phyloP scores from a whole-genome alignment of 2,113 vertebrate species.

The Morphnarchus princeps region DNA sequence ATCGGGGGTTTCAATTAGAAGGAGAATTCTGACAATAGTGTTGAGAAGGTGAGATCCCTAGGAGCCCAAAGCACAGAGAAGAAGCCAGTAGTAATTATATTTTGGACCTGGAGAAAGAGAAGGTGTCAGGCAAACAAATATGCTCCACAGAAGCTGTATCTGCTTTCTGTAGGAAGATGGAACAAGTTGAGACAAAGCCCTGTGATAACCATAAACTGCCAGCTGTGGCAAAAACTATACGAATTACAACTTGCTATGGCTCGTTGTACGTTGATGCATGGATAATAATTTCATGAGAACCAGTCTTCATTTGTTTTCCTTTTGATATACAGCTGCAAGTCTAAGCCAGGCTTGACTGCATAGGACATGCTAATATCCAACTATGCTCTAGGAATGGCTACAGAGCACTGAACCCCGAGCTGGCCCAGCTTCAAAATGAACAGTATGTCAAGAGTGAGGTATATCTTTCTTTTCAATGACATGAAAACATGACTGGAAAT shows the following conservation, averaged over 20 bases:
- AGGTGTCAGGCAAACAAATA: background rate
- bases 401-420: background rate
- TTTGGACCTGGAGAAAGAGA: background rate
- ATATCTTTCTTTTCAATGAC: background rate
- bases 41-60: conserved; percentile 1
- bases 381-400: background rate
- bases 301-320: background rate
- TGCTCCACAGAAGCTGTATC: background rate
- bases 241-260: background rate
- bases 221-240: background rate
- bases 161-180: background rate
- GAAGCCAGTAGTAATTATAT: background rate
- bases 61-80: background rate
- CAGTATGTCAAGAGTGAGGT: background rate
- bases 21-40: background rate
- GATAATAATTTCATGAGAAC: conserved; percentile 6
- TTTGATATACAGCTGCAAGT: background rate
- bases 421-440: background rate
- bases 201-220: background rate
- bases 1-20: background rate
- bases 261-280: background rate
- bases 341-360: background rate
- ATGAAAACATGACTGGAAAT: background rate
- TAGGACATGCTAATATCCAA: background rate
- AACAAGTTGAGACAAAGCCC: background rate